phyloP scores from a whole-genome alignment of 1,140 invertebrate species.

The Drosophila rhopaloa region DNA sequence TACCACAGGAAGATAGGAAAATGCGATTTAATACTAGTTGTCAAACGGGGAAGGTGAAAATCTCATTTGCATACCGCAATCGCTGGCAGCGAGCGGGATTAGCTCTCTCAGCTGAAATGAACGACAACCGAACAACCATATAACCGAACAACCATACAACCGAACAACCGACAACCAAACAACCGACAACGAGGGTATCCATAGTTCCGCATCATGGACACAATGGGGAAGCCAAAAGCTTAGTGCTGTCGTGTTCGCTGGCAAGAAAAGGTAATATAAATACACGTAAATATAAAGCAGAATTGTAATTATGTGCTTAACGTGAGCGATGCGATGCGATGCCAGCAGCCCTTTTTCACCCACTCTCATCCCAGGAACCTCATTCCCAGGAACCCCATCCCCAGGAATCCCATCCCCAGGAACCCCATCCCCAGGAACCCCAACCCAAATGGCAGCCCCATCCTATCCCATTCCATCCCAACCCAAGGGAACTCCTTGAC shows the following conservation, averaged over 20 bases:
- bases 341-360: slow-evolving; percentile 13
- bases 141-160: slow-evolving; percentile 7
- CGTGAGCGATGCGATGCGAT: slow-evolving; percentile 64
- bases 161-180: slow-evolving; percentile 1
- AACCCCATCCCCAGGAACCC: neutral
- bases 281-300: slow-evolving; percentile 80
- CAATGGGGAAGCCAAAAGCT: slow-evolving; percentile 4
- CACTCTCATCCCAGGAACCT: neutral
- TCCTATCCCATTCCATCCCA: neutral
- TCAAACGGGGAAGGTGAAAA: slow-evolving; percentile 16
- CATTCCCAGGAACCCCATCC: neutral
- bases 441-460: neutral
- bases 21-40: slow-evolving; percentile 22
- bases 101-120: neutral
- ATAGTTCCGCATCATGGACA: slow-evolving; percentile 29
- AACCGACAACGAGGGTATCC: slow-evolving; percentile 22
- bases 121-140: slow-evolving; percentile 2
- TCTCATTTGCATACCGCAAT: slow-evolving; percentile 21
- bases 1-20: slow-evolving; percentile 2
- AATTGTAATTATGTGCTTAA: slow-evolving; percentile 83
- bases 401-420: neutral
- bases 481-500: slow-evolving; percentile 9
- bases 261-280: slow-evolving; percentile 77
- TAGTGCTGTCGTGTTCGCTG: slow-evolving; percentile 16
- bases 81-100: slow-evolving; percentile 9